These are phyloP conservation scores for Chondrilla cf. caribensis DNA, from an alignment of 37 sponge, comb jelly and placozoan species.

Conservation along the genomic window DNA sequence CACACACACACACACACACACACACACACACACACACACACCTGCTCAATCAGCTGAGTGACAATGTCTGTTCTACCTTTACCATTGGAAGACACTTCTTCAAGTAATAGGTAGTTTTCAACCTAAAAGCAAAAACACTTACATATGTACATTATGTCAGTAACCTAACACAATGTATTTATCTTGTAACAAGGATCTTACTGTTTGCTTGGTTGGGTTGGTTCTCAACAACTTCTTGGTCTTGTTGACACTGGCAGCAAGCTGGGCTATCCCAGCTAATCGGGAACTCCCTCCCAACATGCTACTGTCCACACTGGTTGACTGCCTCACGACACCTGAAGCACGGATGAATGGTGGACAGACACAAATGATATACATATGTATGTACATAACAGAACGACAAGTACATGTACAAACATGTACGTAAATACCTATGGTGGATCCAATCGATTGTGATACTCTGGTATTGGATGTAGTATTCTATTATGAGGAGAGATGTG, in stretches of 20 bases:
- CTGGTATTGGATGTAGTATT: no score
- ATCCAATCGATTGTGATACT: no score
- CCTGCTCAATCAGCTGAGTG: conserved; percentile 41
- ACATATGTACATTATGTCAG: no score
- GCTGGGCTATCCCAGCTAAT: conserved; percentile 8
- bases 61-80: conserved; percentile 61
- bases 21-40: neutral
- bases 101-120: conserved; percentile 31
- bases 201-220: conserved; percentile 21
- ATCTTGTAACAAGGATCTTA: neutral
- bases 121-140: conserved; percentile 23
- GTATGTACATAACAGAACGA: no score
- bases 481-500: no score
- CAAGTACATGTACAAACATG: no score
- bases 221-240: neutral
- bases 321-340: neutral
- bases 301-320: neutral
- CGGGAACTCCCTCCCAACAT: neutral
- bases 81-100: conserved; percentile 39
- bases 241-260: conserved; percentile 2
- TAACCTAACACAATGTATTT: no score
- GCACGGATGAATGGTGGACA: no score
- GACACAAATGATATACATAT: no score
- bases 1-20: neutral
- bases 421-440: neutral